phyloP scores from a whole-genome alignment of 2,888 invertebrate species.

The Chrysomela aeneicollis region DNA sequence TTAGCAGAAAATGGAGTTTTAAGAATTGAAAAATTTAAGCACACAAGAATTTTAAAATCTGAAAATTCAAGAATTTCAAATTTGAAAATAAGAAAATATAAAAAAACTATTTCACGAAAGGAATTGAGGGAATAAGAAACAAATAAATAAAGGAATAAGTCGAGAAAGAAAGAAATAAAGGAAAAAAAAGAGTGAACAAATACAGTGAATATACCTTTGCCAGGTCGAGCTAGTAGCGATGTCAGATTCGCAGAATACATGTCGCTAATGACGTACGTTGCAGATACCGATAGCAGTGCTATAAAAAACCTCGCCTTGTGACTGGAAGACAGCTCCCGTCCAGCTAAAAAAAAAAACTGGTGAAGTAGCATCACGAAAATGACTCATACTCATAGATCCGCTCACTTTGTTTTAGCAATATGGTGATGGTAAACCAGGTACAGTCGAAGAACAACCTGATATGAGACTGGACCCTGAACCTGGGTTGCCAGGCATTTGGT shows the following conservation, averaged over 20 bases:
- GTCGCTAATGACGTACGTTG: slow-evolving; percentile 80
- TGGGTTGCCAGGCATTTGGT: slow-evolving; percentile 67
- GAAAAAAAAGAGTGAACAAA: slow-evolving; percentile 5
- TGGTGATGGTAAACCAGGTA: slow-evolving; percentile 76
- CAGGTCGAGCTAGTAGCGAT: slow-evolving; percentile 76
- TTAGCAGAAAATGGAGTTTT: too few relatives aligned
- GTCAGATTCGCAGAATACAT: slow-evolving; percentile 82
- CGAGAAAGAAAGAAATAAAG: background rate
- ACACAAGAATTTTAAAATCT: too few relatives aligned
- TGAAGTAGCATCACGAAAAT: background rate
- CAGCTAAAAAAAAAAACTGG: slow-evolving; percentile 59
- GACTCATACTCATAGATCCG: slow-evolving; percentile 22
- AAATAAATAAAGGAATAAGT: background rate
- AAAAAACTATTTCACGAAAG: too few relatives aligned
- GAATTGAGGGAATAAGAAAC: too few relatives aligned
- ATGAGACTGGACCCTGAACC: slow-evolving; percentile 55
- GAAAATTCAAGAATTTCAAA: slow-evolving; percentile 38
- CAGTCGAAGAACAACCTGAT: slow-evolving; percentile 66
- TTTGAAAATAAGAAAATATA: too few relatives aligned
- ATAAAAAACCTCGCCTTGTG: slow-evolving; percentile 74
- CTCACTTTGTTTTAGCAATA: slow-evolving; percentile 77
- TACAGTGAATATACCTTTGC: slow-evolving; percentile 64
- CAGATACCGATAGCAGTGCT: slow-evolving; percentile 75
- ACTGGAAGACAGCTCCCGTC: slow-evolving; percentile 69
- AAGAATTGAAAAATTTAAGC: too few relatives aligned